Percentiles rank a stretch among this genome's conserved stretches.
phyloP scores from a whole-genome alignment of 2,888 invertebrate species.

The Megastigmus dorsalis region DNA sequence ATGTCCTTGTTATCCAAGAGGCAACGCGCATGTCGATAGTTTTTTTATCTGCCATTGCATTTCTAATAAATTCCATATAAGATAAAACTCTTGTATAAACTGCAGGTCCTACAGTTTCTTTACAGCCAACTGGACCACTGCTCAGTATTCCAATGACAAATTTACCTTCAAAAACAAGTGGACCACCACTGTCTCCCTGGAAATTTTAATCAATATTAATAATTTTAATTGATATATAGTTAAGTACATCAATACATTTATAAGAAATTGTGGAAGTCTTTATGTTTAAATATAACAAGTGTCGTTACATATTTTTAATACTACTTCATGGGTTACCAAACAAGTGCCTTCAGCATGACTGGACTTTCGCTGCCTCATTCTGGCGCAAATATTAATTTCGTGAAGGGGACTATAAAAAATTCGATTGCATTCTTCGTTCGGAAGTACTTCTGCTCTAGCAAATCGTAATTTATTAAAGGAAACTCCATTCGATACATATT shows the following conservation, averaged over 20 bases:
- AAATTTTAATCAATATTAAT: neutral
- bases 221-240: neutral
- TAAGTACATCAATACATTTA: neutral
- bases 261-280: no score
- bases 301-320: no score
- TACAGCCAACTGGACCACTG: neutral
- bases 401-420: neutral
- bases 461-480: neutral
- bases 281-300: no score
- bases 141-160: neutral
- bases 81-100: neutral
- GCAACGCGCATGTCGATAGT: neutral
- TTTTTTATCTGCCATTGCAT: neutral
- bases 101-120: neutral
- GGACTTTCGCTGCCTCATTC: neutral
- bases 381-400: neutral
- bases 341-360: neutral
- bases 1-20: neutral
- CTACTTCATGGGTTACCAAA: no score
- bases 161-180: neutral
- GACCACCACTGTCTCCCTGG: slow-evolving; percentile 19
- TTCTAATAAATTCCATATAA: neutral
- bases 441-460: neutral
- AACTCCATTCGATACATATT: neutral
- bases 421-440: neutral